Evolutionary conservation across 2,888 invertebrate species (phyloP).

Genomic region (Tipula unca): DNA sequence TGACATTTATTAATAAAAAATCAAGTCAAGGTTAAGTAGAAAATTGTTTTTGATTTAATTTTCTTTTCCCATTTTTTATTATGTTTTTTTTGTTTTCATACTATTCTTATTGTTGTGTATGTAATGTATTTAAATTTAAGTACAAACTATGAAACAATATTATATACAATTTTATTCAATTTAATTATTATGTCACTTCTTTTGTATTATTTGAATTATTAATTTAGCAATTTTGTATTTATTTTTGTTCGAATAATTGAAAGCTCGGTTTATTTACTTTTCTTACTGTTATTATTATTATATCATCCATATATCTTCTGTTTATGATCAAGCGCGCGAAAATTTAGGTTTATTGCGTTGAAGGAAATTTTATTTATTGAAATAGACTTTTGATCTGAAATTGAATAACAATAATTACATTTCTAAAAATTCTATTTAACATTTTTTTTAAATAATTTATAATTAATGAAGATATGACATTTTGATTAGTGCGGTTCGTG

Average conservation of each 20-base stretch:
- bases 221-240: background rate
- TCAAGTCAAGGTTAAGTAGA: slow-evolving; percentile 14
- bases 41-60: background rate
- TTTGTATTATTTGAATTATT: background rate
- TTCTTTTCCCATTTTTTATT: background rate
- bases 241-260: background rate
- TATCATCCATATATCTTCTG: too few species aligned
- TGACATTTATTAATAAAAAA: background rate
- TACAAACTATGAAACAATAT: background rate
- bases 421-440: background rate
- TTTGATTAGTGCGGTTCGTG: background rate
- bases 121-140: background rate
- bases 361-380: background rate
- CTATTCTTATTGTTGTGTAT: background rate
- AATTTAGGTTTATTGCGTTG: background rate
- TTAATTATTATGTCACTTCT: background rate
- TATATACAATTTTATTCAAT: background rate
- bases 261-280: background rate
- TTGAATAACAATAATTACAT: background rate
- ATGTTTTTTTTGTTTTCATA: background rate
- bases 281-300: background rate
- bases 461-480: background rate
- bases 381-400: background rate
- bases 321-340: background rate
- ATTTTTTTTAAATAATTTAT: background rate